phyloP scores from a whole-genome alignment of 2,888 invertebrate species.

The Cerceris rybyensis region DNA sequence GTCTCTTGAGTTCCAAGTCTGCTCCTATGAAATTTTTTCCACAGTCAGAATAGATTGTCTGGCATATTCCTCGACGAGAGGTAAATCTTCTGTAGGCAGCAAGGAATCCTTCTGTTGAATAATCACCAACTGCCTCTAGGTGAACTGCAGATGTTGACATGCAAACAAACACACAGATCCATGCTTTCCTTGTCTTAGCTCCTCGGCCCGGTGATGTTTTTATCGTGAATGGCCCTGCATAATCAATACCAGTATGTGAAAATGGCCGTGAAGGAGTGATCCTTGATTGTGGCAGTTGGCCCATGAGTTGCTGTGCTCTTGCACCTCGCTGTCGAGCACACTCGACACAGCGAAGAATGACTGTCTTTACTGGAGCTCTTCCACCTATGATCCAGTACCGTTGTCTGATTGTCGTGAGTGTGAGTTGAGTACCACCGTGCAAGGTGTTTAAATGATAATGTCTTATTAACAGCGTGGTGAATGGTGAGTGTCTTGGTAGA shows the following conservation, averaged over 20 bases:
- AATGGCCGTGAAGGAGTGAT: too few relatives aligned
- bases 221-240: conserved; percentile 64
- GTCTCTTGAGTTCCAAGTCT: too few relatives aligned
- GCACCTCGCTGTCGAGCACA: conserved; percentile 6
- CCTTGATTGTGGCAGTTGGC: too few relatives aligned
- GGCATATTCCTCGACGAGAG: neutral
- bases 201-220: too few relatives aligned
- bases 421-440: conserved; percentile 55
- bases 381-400: conserved; percentile 57
- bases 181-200: conserved; percentile 47
- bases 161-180: conserved; percentile 48
- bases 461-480: conserved; percentile 42
- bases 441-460: conserved; percentile 44
- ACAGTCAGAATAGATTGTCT: neutral
- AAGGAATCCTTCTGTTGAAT: neutral
- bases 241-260: conserved; percentile 52
- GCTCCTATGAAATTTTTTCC: too few relatives aligned
- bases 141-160: conserved; percentile 2
- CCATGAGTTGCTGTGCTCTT: conserved; percentile 10
- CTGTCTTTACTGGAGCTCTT: conserved; percentile 40
- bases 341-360: too few relatives aligned
- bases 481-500: too few relatives aligned
- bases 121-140: neutral
- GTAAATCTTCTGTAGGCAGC: too few relatives aligned
- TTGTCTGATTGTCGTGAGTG: conserved; percentile 22